Percentiles rank a stretch among this genome's conserved stretches.
phyloP scores from a whole-genome alignment of 2,113 vertebrate species.

The Melospiza georgiana region DNA sequence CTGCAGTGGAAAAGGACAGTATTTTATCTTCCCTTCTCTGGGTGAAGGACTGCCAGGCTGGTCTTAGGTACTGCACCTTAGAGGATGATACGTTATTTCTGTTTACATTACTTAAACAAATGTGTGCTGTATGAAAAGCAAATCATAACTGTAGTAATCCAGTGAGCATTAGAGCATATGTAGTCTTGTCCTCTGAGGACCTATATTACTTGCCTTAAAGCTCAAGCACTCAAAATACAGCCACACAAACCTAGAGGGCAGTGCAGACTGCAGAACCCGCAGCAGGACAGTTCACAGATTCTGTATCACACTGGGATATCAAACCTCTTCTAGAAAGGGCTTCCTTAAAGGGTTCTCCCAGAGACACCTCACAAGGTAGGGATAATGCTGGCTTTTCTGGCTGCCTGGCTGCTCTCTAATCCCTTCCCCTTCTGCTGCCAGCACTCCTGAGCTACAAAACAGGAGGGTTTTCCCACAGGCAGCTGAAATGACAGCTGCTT shows the following conservation, averaged over 20 bases:
- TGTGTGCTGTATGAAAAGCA: background rate
- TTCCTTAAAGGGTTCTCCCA: background rate
- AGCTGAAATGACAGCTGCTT: slow-evolving; percentile 4
- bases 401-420: background rate
- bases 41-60: background rate
- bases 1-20: background rate
- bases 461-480: background rate
- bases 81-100: background rate
- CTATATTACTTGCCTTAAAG: background rate
- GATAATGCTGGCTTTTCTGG: background rate
- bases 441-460: background rate
- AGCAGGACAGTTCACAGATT: background rate
- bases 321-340: background rate
- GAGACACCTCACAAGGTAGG: background rate
- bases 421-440: background rate
- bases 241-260: background rate
- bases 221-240: background rate
- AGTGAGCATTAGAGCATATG: background rate
- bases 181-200: background rate
- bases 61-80: background rate
- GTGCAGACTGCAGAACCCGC: background rate
- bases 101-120: background rate
- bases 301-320: background rate
- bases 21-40: background rate
- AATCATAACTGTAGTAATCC: background rate